phyloP scores from a whole-genome alignment of 2,888 invertebrate species.

The Zele albiditarsus region DNA sequence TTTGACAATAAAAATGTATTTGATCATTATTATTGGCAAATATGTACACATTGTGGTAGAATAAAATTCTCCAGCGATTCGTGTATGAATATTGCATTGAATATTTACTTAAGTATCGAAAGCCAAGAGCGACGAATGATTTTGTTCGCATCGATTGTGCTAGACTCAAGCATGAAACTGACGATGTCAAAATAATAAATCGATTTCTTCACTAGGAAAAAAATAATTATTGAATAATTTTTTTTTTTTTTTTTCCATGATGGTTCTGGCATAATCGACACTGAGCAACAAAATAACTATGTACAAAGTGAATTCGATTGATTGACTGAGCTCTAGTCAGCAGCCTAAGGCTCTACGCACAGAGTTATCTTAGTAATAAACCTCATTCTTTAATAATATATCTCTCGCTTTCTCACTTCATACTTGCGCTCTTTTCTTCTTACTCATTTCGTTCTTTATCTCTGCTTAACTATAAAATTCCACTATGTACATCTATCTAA shows the following conservation, averaged over 20 bases:
- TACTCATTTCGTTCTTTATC: background rate
- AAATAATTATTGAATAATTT: background rate
- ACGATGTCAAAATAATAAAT: too few species aligned
- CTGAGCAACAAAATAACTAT: slow-evolving; percentile 17
- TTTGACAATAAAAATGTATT: background rate
- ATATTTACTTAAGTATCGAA: slow-evolving; percentile 49
- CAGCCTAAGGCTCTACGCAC: slow-evolving; percentile 46
- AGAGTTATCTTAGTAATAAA: slow-evolving; percentile 20
- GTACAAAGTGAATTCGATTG: slow-evolving; percentile 26
- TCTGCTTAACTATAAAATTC: slow-evolving; percentile 15
- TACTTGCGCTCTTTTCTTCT: background rate
- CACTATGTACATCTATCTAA: slow-evolving; percentile 33
- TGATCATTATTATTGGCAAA: slow-evolving; percentile 11
- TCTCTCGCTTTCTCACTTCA: background rate
- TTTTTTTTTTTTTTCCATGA: background rate
- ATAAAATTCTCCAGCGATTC: slow-evolving; percentile 34
- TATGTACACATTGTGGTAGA: slow-evolving; percentile 20
- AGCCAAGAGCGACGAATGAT: slow-evolving; percentile 49
- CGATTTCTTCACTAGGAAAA: background rate
- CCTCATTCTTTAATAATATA: slow-evolving; percentile 24
- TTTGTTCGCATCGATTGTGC: slow-evolving; percentile 35
- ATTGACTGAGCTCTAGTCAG: slow-evolving; percentile 37
- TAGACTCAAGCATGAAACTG: background rate
- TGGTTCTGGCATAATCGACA: slow-evolving; percentile 17
- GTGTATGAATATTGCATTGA: slow-evolving; percentile 26